Conservation (phyloP, 2,113 vertebrate genomes). For the Oryzias javanicus region DNA sequence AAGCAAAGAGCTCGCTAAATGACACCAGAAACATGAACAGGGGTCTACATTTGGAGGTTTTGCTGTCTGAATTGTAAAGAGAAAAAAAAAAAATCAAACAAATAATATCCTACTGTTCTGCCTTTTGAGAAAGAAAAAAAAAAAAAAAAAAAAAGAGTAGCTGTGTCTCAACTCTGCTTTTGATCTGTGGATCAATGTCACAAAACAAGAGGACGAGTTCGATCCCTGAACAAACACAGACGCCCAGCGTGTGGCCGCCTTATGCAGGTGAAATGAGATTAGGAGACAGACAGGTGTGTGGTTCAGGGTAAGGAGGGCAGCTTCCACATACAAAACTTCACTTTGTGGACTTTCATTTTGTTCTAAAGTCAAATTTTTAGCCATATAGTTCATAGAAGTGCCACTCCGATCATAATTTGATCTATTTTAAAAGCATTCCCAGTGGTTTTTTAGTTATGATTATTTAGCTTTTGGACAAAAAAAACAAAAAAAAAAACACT, state of each 20-base stretch:
- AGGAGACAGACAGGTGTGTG: slow-evolving; percentile 33
- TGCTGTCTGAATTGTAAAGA: slow-evolving; percentile 2
- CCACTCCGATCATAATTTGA: too few species aligned
- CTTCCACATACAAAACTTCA: slow-evolving; percentile 32
- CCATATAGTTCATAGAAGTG: too few species aligned
- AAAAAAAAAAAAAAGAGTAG: slow-evolving; percentile 11
- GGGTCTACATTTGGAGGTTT: slow-evolving; percentile 3
- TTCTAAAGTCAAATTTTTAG: not conserved
- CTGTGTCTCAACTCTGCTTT: slow-evolving; percentile 16
- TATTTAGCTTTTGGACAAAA: too few species aligned
- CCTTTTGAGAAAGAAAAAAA: too few species aligned
- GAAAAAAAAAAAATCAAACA: not conserved
- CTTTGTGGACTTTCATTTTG: slow-evolving; percentile 16
- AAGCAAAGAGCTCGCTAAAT: slow-evolving; percentile 10
- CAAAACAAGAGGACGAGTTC: slow-evolving; percentile 37
- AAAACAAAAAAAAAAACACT: too few species aligned
- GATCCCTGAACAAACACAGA: slow-evolving; percentile 13
- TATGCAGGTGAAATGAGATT: not conserved
- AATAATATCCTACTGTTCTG: slow-evolving; percentile 7
- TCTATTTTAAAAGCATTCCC: too few species aligned
- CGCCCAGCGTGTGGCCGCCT: not conserved
- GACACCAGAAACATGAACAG: slow-evolving; percentile 7
- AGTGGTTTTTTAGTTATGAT: too few species aligned
- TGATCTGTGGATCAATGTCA: slow-evolving; percentile 54
- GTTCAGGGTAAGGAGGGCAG: slow-evolving; percentile 18